Base-by-base conservation (phyloP, 2,888 invertebrate genomes). In the Drosophila pseudotalamancana region DNA sequence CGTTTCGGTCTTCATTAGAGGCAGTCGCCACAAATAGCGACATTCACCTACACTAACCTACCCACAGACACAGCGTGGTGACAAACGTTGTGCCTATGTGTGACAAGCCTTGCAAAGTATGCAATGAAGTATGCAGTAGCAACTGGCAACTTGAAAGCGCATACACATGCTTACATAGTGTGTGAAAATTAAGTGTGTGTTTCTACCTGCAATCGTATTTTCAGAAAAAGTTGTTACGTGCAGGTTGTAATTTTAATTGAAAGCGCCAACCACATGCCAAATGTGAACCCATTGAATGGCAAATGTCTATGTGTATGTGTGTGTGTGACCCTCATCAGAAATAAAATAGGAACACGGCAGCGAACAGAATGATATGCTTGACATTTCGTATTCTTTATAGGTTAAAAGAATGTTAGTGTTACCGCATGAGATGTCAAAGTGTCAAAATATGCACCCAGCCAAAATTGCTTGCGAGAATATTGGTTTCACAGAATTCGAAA, bases 151-250 rank as follows among this genome's bases (percentile, higher is more conserved):
- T 68, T 66, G 32, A 62, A 71, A 57, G 57, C 32, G 35, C 31
- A 59, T 34, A 12, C 18, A 16, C 12, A 16, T 37, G 27, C n/a
- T n/a, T 43, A 31, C 19, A 45, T 18, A 34, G 39, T 45, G 55
- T 53, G 34, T 43, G 32, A n/a, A n/a, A n/a, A n/a, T n/a, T 48
- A 39, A 39, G 43, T 37, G 48, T 55, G 60, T 71, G 62, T 63
- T 40, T 56, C 68, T 75, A 65, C 50, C 67, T 83, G 81, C 73
- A 78, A 80, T 71, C 79, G 81, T 76, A 74, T 83, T 88, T 88
- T 87, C 87, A 88, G 88, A 88, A 85, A 88, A 88, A 83, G 77
- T 83, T 84, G 88, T 85, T 86, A 86, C 83, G 79, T 85, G 75
- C 63, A 81, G 76, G 77, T 77, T 83, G 77, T 77, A 88, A 88